Conservation (phyloP, 2,888 invertebrate genomes). For the Leptinotarsa tumamoca region DNA sequence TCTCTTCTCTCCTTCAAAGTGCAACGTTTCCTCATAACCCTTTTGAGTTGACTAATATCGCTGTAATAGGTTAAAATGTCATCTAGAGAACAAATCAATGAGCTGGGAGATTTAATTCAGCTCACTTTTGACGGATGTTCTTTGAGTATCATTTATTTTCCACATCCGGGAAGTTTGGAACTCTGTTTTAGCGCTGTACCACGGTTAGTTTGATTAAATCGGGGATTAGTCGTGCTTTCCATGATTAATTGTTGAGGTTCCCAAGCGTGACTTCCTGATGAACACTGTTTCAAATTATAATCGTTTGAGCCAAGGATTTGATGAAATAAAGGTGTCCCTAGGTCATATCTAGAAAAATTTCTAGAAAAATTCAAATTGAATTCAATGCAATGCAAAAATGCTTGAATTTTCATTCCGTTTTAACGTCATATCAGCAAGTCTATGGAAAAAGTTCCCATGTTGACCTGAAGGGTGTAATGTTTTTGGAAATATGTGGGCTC, state of each 20-base stretch:
- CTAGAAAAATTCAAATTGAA: not conserved
- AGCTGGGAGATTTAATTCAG: not conserved
- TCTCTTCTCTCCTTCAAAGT: no score
- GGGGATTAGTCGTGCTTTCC: not conserved
- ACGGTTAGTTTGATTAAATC: conserved; percentile 11
- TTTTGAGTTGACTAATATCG: not conserved
- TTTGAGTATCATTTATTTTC: conserved; percentile 3
- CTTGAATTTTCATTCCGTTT: no score
- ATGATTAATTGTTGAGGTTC: conserved; percentile 5
- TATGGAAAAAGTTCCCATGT: no score
- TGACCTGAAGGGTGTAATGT: no score
- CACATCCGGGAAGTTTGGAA: not conserved
- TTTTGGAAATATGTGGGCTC: no score
- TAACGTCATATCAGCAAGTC: no score
- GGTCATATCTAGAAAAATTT: no score
- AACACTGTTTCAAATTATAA: no score
- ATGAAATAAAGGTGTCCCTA: no score
- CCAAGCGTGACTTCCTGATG: not conserved
- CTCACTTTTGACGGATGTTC: conserved; percentile 9
- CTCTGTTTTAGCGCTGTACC: conserved; percentile 3
- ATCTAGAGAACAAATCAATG: not conserved
- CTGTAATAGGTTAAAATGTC: not conserved
- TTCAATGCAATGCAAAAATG: no score
- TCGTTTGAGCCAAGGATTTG: not conserved
- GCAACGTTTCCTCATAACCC: no score